phyloP scores from a whole-genome alignment of 2,113 vertebrate genomes.

The Paramisgurnus dabryanus region DNA sequence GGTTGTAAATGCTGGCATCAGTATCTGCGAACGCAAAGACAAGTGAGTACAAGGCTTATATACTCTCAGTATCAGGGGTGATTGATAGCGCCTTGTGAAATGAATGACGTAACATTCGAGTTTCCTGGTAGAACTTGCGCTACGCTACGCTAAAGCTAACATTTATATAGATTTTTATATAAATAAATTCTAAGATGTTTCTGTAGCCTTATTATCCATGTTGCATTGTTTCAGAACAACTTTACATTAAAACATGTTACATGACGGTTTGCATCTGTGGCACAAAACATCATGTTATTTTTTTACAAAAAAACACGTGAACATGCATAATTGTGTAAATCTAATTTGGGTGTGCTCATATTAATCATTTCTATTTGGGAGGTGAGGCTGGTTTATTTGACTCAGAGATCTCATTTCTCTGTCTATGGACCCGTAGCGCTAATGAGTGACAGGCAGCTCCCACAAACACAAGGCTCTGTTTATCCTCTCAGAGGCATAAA shows the following conservation, averaged over 20 bases:
- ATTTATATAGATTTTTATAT: no score
- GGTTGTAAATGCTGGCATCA: no score
- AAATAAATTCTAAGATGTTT: no score
- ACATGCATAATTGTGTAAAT: neutral
- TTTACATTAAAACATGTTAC: neutral
- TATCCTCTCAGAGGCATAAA: slow-evolving; percentile 50
- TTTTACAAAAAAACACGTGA: slow-evolving; percentile 29
- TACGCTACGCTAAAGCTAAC: no score
- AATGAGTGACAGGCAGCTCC: slow-evolving; percentile 42
- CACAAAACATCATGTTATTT: neutral
- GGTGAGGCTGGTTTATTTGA: slow-evolving; percentile 15
- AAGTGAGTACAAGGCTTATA: no score
- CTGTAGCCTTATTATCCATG: no score
- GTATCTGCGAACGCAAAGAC: no score
- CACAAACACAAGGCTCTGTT: slow-evolving; percentile 42
- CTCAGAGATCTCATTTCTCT: slow-evolving; percentile 23
- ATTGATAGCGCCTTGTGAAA: no score
- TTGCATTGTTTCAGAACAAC: no score
- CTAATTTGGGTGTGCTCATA: slow-evolving; percentile 18
- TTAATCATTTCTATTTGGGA: slow-evolving; percentile 25
- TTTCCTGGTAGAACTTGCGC: no score
- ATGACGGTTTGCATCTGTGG: neutral
- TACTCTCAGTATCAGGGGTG: no score
- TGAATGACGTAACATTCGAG: no score
- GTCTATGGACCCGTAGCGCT: slow-evolving; percentile 25